A percentile compares a stretch with the other conserved stretches of the same genome.
phyloP scores from a whole-genome alignment of 2,888 invertebrate genomes.

The Microctonus hyperodae region DNA sequence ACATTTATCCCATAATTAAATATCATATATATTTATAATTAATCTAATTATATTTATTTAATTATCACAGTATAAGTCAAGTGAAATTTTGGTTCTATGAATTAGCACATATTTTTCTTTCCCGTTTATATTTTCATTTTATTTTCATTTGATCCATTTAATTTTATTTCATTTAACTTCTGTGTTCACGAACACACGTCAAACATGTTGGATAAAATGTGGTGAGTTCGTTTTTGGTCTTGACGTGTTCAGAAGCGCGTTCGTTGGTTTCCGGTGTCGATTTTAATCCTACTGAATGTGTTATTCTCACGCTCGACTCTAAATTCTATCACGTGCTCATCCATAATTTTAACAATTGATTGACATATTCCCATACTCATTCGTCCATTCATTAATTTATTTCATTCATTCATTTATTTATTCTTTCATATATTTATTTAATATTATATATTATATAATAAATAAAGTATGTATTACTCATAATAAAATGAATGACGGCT shows the following conservation, averaged over 20 bases:
- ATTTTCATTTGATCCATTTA: too few relatives aligned
- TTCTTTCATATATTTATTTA: too few relatives aligned
- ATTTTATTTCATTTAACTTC: background rate
- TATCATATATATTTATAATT: too few relatives aligned
- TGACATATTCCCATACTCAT: background rate
- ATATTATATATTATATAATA: too few relatives aligned
- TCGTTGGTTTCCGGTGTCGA: conserved; percentile 11
- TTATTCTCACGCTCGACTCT: conserved; percentile 33
- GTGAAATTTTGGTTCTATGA: conserved; percentile 12
- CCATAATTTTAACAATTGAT: background rate
- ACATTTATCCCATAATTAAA: too few relatives aligned
- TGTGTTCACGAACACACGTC: background rate
- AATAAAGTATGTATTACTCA: too few relatives aligned
- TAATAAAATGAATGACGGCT: too few relatives aligned
- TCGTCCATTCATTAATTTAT: background rate
- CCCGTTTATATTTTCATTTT: conserved; percentile 3
- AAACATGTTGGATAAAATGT: background rate
- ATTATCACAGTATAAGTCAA: too few relatives aligned
- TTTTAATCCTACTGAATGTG: conserved; percentile 34
- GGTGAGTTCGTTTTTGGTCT: background rate
- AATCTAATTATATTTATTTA: too few relatives aligned
- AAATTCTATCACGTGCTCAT: conserved; percentile 2
- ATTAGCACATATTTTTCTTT: conserved; percentile 20
- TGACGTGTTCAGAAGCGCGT: background rate
- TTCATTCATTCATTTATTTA: too few relatives aligned